phyloP scores from a whole-genome alignment of 2,888 invertebrate genomes.

The Drosophila mercatorum region DNA sequence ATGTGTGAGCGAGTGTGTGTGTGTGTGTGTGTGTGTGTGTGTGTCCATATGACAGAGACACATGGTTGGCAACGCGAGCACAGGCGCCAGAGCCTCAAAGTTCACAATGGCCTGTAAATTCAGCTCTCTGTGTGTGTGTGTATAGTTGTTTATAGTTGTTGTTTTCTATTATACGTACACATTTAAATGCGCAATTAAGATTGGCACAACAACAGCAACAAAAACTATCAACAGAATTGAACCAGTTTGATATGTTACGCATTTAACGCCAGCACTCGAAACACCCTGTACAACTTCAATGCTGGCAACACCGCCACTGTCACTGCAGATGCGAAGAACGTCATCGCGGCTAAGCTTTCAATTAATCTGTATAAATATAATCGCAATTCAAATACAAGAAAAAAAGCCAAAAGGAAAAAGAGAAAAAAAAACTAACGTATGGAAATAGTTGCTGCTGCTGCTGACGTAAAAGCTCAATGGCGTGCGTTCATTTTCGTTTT shows the following conservation, averaged over 20 bases:
- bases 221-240: conserved; percentile 69
- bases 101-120: conserved; percentile 67
- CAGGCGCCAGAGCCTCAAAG: conserved; percentile 69
- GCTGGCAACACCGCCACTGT: conserved; percentile 32
- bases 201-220: conserved; percentile 61
- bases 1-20: not conserved
- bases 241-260: conserved; percentile 76
- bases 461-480: conserved; percentile 58
- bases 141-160: conserved; percentile 50
- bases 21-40: not conserved
- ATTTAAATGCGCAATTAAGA: conserved; percentile 81
- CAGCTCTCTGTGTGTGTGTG: conserved; percentile 32
- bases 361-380: conserved; percentile 56
- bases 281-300: conserved; percentile 21
- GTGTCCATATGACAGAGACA: conserved; percentile 36
- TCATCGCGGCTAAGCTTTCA: conserved; percentile 46
- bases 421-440: conserved; percentile 17
- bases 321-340: conserved; percentile 37
- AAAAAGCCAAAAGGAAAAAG: not conserved
- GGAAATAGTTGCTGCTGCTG: conserved; percentile 44
- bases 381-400: conserved; percentile 63
- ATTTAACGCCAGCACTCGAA: conserved; percentile 43
- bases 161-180: conserved; percentile 60
- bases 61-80: conserved; percentile 47
- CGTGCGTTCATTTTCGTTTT: conserved; percentile 67